Base-by-base conservation (phyloP, 1,140 invertebrate species). In the Chrysoperla carnea region DNA sequence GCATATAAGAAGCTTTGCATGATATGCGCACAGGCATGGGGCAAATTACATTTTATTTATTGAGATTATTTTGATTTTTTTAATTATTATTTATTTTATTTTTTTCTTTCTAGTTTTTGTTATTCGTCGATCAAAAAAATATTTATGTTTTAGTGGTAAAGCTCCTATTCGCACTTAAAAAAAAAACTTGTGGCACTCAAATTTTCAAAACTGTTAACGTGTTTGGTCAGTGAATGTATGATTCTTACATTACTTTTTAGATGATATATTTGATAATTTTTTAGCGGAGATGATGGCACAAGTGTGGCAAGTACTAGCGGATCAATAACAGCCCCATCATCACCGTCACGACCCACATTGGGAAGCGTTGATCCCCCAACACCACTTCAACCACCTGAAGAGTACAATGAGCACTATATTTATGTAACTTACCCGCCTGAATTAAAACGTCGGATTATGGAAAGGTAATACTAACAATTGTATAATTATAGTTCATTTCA, bases 341-440 rank as follows among this genome's bases (percentile, higher is more conserved):
- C 72, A 15, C 70, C 69, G 3, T 61, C 68, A 12, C 68, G 70
- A 58, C 60, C 45, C 56, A 69, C 17, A 23, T 23, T 51, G 55
- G 58, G 62, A 41, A 53, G 59, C 45, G 49, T 56, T 42, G 63
- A 64, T 31, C 64, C 64, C 42, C 29, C 50, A 61, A 61, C 44
- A 59, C 54, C 41, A 54, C 60, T 50, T 57, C 60, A 14, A 63
- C 60, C 59, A 52, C 50, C 49, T 17, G 56, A 63, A 1, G 47
- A 51, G 6, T 57, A 55, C 27, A 64, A 66, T 13, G 59, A 61
- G 2, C 66, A 81, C 56, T 86, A 85, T 60, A 85, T 86, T 48
- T 86, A 84, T 60, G 83, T 84, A 45, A 80, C 81, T 38, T 86
- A 86, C 66, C 83, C 83, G 40, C 81, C 83, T 9, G 83, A 85